Conservation (phyloP, 2,113 vertebrate genomes). For the Nicator chloris region DNA sequence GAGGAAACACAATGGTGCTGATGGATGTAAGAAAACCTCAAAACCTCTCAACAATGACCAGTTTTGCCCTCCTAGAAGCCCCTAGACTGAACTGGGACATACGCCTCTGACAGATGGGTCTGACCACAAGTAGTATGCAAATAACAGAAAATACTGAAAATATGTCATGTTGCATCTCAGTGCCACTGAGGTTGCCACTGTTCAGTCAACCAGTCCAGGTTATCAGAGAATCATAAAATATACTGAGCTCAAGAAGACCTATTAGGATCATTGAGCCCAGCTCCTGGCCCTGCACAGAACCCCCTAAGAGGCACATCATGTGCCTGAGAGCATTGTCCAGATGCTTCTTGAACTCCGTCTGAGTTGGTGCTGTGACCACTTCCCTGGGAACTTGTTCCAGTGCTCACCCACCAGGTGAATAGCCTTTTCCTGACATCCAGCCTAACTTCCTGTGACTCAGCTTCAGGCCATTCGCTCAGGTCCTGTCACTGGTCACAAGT, state of each 20-base stretch:
- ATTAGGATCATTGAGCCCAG: background rate
- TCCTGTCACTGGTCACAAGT: background rate
- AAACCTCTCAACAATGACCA: background rate
- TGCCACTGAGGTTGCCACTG: background rate
- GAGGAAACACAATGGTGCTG: background rate
- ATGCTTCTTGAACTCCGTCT: background rate
- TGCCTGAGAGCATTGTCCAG: background rate
- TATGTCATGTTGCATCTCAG: background rate
- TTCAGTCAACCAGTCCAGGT: background rate
- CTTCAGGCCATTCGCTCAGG: background rate
- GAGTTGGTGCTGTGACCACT: background rate
- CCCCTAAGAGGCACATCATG: background rate
- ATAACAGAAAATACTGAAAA: background rate
- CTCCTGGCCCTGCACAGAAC: background rate
- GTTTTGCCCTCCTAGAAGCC: background rate
- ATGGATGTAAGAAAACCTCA: background rate
- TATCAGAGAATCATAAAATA: background rate
- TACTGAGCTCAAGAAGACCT: background rate
- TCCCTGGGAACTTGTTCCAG: background rate
- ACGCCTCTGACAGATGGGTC: background rate
- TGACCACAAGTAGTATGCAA: background rate
- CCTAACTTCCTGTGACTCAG: background rate
- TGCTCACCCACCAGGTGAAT: background rate
- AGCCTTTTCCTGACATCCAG: background rate
- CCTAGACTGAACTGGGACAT: background rate